phyloP scores from a whole-genome alignment of 2,888 invertebrate species.

The Ophion ventricosus region DNA sequence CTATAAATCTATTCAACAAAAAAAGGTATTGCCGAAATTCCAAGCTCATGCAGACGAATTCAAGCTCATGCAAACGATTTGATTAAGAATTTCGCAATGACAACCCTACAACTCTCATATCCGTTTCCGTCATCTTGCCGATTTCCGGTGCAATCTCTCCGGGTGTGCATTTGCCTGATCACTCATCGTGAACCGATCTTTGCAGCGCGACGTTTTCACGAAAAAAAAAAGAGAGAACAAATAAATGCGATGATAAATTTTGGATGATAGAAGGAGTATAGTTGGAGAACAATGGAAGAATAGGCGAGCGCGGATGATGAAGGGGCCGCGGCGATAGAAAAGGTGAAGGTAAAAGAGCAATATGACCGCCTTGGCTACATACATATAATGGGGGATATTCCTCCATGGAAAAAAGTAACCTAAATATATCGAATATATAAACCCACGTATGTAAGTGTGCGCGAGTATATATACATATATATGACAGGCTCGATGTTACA shows the following conservation, averaged over 20 bases:
- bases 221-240: background rate
- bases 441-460: background rate
- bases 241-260: slow-evolving; percentile 6
- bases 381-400: background rate
- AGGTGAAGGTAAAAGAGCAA: slow-evolving; percentile 7
- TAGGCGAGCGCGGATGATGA: slow-evolving; percentile 5
- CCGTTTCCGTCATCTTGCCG: too few relatives aligned
- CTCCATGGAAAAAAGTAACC: background rate
- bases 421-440: background rate
- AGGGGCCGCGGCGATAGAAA: slow-evolving; percentile 29
- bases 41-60: too few relatives aligned
- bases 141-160: too few relatives aligned
- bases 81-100: too few relatives aligned
- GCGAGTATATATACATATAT: background rate
- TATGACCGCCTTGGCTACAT: background rate
- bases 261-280: slow-evolving; percentile 10
- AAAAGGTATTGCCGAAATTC: too few relatives aligned
- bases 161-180: too few relatives aligned
- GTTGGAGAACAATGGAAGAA: slow-evolving; percentile 11
- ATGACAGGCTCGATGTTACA: slow-evolving; percentile 32
- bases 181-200: background rate
- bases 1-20: too few relatives aligned
- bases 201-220: background rate
- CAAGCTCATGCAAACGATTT: too few relatives aligned
- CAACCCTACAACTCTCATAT: too few relatives aligned